Conservation (phyloP, 2,888 invertebrate species). For the Temnothorax ravouxi region DNA sequence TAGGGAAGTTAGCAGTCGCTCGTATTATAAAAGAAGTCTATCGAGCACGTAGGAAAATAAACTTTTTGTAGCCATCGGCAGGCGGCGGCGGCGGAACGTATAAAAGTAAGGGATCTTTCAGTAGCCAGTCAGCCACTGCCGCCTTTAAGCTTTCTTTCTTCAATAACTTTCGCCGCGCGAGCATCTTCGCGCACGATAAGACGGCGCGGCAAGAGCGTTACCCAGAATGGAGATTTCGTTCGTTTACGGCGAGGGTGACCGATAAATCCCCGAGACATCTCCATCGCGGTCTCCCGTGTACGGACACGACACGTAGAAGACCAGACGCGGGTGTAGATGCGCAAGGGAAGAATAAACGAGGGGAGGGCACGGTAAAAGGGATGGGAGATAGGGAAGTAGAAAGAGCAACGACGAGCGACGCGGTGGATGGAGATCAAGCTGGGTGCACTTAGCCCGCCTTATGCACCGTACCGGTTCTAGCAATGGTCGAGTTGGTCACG, state of each 20-base stretch:
- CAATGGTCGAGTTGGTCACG: conserved; percentile 80
- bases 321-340: conserved; percentile 17
- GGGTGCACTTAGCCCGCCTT: conserved; percentile 66
- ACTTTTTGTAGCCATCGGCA: conserved; percentile 44
- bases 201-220: conserved; percentile 68
- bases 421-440: conserved; percentile 58
- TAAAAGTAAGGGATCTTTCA: conserved; percentile 33
- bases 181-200: conserved; percentile 65
- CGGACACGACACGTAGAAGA: conserved; percentile 49
- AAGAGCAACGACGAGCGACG: not conserved
- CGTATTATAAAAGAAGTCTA: conserved; percentile 26
- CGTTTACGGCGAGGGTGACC: conserved; percentile 73
- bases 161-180: conserved; percentile 27
- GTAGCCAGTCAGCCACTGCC: conserved; percentile 27
- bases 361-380: conserved; percentile 16
- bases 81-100: conserved; percentile 4
- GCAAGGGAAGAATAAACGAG: conserved; percentile 50
- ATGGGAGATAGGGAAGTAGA: conserved; percentile 28
- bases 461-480: conserved; percentile 68
- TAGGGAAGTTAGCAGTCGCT: conserved; percentile 35
- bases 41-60: conserved; percentile 50
- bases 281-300: conserved; percentile 62
- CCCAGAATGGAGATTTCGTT: conserved; percentile 77
- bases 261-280: conserved; percentile 80
- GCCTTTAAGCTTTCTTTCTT: conserved; percentile 30